Percentiles rank a stretch among this genome's conserved stretches.
These are phyloP conservation scores for Acrocephalus kingi DNA, from an alignment of 2,113 vertebrate genomes.

Conservation along the genomic window DNA sequence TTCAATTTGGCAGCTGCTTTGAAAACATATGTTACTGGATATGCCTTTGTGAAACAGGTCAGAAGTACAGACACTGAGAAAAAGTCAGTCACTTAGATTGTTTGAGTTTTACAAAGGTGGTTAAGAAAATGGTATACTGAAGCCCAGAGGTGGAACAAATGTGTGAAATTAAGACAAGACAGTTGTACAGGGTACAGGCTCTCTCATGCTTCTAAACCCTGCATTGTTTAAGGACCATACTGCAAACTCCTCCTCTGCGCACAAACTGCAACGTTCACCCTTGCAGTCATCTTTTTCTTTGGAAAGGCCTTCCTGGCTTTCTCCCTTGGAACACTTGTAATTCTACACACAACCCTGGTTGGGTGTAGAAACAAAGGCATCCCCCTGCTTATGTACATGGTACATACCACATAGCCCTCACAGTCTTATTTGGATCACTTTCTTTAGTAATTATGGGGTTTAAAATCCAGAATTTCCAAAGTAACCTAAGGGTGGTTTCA, in stretches of 20 bases:
- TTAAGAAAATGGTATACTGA: neutral
- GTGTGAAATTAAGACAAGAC: neutral
- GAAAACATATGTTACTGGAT: conserved; percentile 18
- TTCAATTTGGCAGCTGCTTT: conserved; percentile 43
- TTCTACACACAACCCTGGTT: neutral
- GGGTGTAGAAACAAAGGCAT: neutral
- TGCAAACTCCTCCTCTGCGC: neutral
- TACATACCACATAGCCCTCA: fast-evolving
- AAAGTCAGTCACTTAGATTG: neutral
- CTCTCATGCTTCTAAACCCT: neutral
- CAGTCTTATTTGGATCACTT: neutral
- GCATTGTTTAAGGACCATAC: neutral
- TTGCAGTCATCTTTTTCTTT: neutral
- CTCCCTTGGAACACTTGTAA: neutral
- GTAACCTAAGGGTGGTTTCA: neutral
- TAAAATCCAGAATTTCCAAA: neutral
- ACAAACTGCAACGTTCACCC: neutral
- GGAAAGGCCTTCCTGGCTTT: neutral
- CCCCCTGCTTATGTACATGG: neutral
- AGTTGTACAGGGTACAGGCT: fast-evolving
- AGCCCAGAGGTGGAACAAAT: neutral
- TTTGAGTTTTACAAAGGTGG: neutral
- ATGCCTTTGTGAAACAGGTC: neutral
- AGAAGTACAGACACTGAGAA: neutral
- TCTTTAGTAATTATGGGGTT: neutral